These are phyloP conservation scores for Datnioides undecimradiatus DNA, from an alignment of 2,113 vertebrate species.

Conservation along the genomic window DNA sequence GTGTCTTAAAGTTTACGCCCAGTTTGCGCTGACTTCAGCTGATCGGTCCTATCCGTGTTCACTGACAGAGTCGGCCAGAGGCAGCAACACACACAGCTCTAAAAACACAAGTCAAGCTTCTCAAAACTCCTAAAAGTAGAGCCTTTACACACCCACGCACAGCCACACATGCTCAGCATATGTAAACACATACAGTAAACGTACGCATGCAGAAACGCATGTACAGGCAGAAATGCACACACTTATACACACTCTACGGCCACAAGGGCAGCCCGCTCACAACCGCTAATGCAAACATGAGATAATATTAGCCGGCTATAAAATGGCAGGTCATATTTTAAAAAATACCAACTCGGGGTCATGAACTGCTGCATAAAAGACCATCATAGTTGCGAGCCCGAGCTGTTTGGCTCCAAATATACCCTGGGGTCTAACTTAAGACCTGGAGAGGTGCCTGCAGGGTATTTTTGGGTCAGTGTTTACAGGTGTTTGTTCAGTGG, in stretches of 20 bases:
- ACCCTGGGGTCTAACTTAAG: conserved; percentile 69
- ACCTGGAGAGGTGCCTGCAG: conserved; percentile 69
- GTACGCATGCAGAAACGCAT: conserved; percentile 8
- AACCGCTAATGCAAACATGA: conserved; percentile 68
- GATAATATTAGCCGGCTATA: conserved; percentile 74
- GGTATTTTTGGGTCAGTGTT: conserved; percentile 76
- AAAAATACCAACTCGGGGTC: conserved; percentile 69
- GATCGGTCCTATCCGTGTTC: conserved; percentile 54
- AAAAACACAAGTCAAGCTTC: conserved; percentile 22
- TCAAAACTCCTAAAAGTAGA: conserved; percentile 45
- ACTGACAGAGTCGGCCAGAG: conserved; percentile 63
- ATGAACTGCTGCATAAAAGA: conserved; percentile 75
- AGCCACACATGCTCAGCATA: conserved; percentile 30
- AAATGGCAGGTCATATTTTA: conserved; percentile 76
- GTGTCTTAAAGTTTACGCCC: background rate
- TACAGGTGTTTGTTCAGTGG: conserved; percentile 73
- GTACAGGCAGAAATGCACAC: conserved; percentile 37
- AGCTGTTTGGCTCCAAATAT: conserved; percentile 69
- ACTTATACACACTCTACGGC: conserved; percentile 33
- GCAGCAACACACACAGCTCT: conserved; percentile 33
- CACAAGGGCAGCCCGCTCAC: conserved; percentile 45
- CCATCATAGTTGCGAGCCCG: conserved; percentile 59
- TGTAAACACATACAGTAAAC: conserved; percentile 36
- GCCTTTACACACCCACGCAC: conserved; percentile 14
- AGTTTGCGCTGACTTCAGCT: conserved; percentile 1